A percentile compares a stretch with the other conserved stretches of the same genome.
These are phyloP conservation scores for Lochmaea crataegi DNA, from an alignment of 2,888 invertebrate genomes.

Conservation along the genomic window DNA sequence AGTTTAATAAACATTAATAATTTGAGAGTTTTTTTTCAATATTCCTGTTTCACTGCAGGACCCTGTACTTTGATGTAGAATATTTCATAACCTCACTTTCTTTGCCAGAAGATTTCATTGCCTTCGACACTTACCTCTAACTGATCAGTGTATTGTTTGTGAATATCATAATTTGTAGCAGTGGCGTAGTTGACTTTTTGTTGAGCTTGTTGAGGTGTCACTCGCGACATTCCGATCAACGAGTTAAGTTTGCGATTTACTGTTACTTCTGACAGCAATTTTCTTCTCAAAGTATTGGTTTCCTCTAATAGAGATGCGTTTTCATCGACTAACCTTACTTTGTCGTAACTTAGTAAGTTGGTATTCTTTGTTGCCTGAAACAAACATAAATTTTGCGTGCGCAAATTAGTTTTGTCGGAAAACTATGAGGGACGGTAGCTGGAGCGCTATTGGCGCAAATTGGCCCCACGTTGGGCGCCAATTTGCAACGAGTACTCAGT, in stretches of 20 bases:
- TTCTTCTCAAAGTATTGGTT: constrained; percentile 78
- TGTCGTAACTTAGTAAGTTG: constrained; percentile 59
- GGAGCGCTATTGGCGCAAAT: too few relatives aligned
- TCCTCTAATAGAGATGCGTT: constrained; percentile 82
- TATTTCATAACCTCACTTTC: too few relatives aligned
- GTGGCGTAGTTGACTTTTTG: constrained; percentile 73
- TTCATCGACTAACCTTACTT: constrained; percentile 70
- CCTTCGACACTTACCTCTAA: constrained; percentile 62
- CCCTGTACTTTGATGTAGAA: too few relatives aligned
- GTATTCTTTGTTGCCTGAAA: constrained; percentile 61
- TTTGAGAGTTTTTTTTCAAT: too few relatives aligned
- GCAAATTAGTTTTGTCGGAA: too few relatives aligned
- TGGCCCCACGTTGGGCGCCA: too few relatives aligned
- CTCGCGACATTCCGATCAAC: constrained; percentile 72
- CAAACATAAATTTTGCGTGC: background rate
- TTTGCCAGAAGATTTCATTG: too few relatives aligned
- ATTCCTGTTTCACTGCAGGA: too few relatives aligned
- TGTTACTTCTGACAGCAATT: constrained; percentile 75
- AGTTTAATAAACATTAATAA: too few relatives aligned
- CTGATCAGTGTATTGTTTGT: constrained; percentile 68
- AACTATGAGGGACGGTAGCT: too few relatives aligned
- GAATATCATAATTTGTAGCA: constrained; percentile 71
- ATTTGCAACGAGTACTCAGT: too few relatives aligned
- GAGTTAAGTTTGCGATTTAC: constrained; percentile 79
- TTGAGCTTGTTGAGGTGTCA: constrained; percentile 72